phyloP scores from a whole-genome alignment of 2,797 vertebrate species.

The Peromyscus eremicus region DNA sequence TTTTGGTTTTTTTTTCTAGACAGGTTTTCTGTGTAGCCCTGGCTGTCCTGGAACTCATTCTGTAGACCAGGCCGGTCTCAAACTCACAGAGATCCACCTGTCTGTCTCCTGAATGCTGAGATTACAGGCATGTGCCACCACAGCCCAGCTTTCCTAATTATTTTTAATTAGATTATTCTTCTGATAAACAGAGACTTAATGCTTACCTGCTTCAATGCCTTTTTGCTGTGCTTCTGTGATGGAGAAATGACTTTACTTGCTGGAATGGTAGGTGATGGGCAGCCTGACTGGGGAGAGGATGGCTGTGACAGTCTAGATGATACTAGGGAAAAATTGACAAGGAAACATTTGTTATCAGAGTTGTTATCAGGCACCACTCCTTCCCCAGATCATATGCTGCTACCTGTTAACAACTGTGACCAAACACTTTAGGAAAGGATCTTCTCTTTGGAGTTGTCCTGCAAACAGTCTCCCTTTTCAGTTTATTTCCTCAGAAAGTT shows the following conservation, averaged over 20 bases:
- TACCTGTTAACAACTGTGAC: conserved; percentile 78
- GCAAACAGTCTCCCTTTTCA: conserved; percentile 75
- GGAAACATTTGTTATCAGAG: conserved; percentile 63
- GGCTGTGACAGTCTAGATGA: conserved; percentile 95
- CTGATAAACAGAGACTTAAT: conserved; percentile 15
- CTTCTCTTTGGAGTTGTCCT: conserved; percentile 76
- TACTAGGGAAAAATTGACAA: conserved; percentile 85
- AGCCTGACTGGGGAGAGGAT: conserved; percentile 95
- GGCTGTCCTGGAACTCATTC: background rate
- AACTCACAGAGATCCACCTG: no score
- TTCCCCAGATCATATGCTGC: conserved; percentile 74
- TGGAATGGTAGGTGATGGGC: conserved; percentile 94
- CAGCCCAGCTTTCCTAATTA: background rate
- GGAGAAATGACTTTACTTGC: conserved; percentile 96
- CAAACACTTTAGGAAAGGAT: conserved; percentile 75
- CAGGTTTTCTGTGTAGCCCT: background rate
- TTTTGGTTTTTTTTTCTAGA: background rate
- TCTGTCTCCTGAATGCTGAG: background rate
- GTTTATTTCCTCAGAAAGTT: conserved; percentile 67
- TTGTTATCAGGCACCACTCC: conserved; percentile 65
- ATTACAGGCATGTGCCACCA: background rate
- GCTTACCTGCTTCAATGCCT: conserved; percentile 95
- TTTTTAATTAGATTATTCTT: conserved; percentile 52
- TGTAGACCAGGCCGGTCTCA: background rate
- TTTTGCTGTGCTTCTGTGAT: conserved; percentile 99